Percentiles rank a stretch among this genome's conserved stretches.
These are phyloP conservation scores for Cerceris rybyensis DNA, from an alignment of 2,888 invertebrate genomes.

Conservation along the genomic window DNA sequence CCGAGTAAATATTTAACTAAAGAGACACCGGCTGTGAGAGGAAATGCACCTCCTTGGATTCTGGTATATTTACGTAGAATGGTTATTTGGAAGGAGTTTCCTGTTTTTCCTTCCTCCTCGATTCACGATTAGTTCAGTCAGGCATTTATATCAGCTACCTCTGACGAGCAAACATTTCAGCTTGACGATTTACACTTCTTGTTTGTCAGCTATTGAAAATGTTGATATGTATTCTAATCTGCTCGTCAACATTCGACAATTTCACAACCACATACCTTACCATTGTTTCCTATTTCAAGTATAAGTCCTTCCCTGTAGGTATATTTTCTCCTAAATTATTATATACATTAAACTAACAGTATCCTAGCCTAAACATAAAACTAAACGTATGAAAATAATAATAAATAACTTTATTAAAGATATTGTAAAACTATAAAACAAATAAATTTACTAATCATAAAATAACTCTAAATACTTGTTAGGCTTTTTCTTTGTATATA, in stretches of 20 bases:
- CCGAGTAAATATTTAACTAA: constrained; percentile 48
- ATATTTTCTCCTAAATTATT: too few relatives aligned
- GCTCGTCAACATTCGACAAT: background rate
- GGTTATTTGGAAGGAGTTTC: constrained; percentile 22
- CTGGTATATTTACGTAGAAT: constrained; percentile 32
- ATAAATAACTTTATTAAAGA: too few relatives aligned
- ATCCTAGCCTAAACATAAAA: too few relatives aligned
- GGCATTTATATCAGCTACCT: constrained; percentile 8
- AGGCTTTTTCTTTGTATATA: too few relatives aligned
- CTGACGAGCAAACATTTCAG: constrained; percentile 15
- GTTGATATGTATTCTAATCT: background rate
- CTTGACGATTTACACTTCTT: background rate
- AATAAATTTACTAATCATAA: too few relatives aligned
- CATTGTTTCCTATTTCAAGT: background rate
- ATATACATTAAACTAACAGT: too few relatives aligned
- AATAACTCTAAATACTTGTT: too few relatives aligned
- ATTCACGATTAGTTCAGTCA: constrained; percentile 40
- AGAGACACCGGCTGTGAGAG: constrained; percentile 11
- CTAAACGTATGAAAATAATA: too few relatives aligned
- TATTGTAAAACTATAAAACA: too few relatives aligned
- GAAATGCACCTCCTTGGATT: constrained; percentile 18
- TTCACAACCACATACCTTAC: too few relatives aligned
- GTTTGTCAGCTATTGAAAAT: background rate
- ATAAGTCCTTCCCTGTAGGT: too few relatives aligned
- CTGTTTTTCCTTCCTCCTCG: constrained; percentile 40